These are phyloP conservation scores for Euschistus heros DNA, from an alignment of 1,140 invertebrate species.

Conservation along the genomic window DNA sequence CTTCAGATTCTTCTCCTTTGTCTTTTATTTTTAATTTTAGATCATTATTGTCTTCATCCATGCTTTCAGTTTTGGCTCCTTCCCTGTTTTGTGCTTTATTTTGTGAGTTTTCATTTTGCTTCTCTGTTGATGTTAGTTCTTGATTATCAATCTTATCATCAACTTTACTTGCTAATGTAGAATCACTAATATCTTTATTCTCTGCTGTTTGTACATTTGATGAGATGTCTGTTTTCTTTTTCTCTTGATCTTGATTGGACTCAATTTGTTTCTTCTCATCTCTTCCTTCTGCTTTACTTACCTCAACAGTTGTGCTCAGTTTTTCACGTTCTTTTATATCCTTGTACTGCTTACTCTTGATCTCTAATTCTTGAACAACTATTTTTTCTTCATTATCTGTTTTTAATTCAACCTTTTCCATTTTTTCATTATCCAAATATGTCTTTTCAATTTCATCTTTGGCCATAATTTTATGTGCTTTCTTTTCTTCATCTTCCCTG, in stretches of 20 bases:
- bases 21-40: conserved; percentile 25
- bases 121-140: neutral
- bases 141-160: too few relatives aligned
- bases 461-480: neutral
- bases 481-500: neutral
- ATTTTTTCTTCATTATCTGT: conserved; percentile 27
- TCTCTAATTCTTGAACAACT: conserved; percentile 21
- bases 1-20: conserved; percentile 22
- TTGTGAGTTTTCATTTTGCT: conserved; percentile 13
- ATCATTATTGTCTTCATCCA: conserved; percentile 24
- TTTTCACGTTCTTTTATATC: neutral
- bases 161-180: too few relatives aligned
- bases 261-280: too few relatives aligned
- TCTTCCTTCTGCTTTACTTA: too few relatives aligned
- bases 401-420: conserved; percentile 10
- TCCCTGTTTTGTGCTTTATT: conserved; percentile 12
- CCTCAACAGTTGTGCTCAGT: neutral
- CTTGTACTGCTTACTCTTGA: neutral
- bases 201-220: too few relatives aligned
- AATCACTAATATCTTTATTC: too few relatives aligned
- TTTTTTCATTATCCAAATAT: neutral
- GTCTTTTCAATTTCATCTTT: neutral
- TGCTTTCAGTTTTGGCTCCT: conserved; percentile 21
- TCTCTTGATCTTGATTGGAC: too few relatives aligned
- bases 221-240: too few relatives aligned